Conservation (phyloP, 1,140 invertebrate species). For the Drosophila burlai region DNA sequence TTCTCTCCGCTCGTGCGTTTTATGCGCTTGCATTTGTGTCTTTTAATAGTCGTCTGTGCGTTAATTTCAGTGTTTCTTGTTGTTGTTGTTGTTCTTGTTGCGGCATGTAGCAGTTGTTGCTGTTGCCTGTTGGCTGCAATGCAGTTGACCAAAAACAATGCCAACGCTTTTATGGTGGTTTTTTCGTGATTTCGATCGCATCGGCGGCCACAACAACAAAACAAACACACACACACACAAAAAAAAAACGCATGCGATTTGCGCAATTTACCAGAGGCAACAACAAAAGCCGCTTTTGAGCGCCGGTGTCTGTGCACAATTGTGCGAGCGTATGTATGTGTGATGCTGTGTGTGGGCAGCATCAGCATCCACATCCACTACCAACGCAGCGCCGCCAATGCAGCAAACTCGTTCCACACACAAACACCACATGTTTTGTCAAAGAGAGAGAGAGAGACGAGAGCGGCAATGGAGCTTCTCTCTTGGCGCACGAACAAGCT, state of each 20-base stretch:
- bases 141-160: constrained; percentile 80
- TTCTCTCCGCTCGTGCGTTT: constrained; percentile 1
- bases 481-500: constrained; percentile 2
- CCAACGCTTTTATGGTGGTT: constrained; percentile 58
- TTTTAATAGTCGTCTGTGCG: constrained; percentile 45
- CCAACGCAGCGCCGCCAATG: constrained; percentile 19
- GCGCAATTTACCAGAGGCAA: constrained; percentile 61
- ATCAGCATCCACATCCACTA: constrained; percentile 38
- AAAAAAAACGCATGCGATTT: constrained; percentile 68
- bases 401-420: constrained; percentile 68
- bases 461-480: not conserved
- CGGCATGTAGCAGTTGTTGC: not conserved
- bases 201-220: constrained; percentile 28
- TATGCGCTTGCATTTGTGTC: constrained; percentile 41
- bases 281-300: constrained; percentile 21
- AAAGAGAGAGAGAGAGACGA: not conserved
- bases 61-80: constrained; percentile 26
- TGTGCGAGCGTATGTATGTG: not conserved
- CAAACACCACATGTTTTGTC: constrained; percentile 17
- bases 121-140: constrained; percentile 55
- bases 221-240: not conserved
- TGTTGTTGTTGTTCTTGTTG: constrained; percentile 46
- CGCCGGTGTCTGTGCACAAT: not conserved
- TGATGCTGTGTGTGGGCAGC: constrained; percentile 47
- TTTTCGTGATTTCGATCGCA: constrained; percentile 70